These are phyloP conservation scores for Daktulosphaira vitifoliae DNA, from an alignment of 1,140 invertebrate genomes.

Conservation along the genomic window DNA sequence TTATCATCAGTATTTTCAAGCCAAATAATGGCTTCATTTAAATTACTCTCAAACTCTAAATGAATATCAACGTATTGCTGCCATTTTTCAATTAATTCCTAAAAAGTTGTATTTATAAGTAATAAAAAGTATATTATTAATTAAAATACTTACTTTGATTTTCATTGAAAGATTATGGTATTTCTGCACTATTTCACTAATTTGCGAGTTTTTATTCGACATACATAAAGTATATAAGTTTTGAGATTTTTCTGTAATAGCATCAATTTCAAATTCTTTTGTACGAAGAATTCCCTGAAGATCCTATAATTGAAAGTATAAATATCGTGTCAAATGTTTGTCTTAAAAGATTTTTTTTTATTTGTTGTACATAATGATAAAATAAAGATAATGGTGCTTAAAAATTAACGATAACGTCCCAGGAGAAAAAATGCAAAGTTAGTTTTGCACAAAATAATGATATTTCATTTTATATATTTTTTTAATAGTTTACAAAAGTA, in stretches of 20 bases:
- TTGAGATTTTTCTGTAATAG: conserved; percentile 82
- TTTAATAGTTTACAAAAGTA: too few relatives aligned
- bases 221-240: conserved; percentile 61
- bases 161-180: conserved; percentile 83
- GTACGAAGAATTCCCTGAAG: conserved; percentile 81
- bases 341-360: too few relatives aligned
- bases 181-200: conserved; percentile 78
- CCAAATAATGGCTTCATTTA: conserved; percentile 72
- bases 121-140: background rate
- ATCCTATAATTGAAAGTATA: conserved; percentile 42
- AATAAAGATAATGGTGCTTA: too few relatives aligned
- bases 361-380: too few relatives aligned
- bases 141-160: conserved; percentile 56
- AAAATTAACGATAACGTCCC: too few relatives aligned
- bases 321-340: too few relatives aligned
- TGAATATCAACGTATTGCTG: conserved; percentile 83
- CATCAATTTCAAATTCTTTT: conserved; percentile 87
- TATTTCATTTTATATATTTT: too few relatives aligned
- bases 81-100: conserved; percentile 80
- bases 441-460: too few relatives aligned
- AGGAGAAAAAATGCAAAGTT: too few relatives aligned
- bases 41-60: conserved; percentile 74
- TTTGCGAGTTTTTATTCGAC: conserved; percentile 57
- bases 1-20: conserved; percentile 76
- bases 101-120: conserved; percentile 6